These are phyloP conservation scores for Ascaphus truei DNA, from an alignment of 2,113 vertebrate species.

Conservation along the genomic window DNA sequence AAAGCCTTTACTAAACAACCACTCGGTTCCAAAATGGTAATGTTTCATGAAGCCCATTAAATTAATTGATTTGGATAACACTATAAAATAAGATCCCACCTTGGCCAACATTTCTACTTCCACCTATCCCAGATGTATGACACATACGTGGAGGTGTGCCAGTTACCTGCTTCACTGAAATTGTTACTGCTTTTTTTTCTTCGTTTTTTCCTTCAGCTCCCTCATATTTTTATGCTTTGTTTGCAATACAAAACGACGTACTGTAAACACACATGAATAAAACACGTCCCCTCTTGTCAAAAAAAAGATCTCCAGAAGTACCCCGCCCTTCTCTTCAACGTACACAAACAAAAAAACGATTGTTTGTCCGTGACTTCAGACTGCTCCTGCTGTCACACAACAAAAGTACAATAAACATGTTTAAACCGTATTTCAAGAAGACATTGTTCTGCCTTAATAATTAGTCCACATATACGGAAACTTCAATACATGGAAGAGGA, in stretches of 20 bases:
- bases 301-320: background rate
- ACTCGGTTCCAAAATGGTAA: too few species aligned
- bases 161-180: background rate
- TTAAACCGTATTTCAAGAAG: background rate
- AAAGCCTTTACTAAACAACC: too few species aligned
- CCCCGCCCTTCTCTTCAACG: conserved; percentile 12
- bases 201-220: background rate
- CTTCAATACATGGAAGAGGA: too few species aligned
- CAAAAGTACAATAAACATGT: background rate
- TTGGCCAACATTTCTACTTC: too few species aligned
- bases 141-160: too few species aligned
- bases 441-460: too few species aligned
- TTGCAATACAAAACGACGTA: conserved; percentile 27
- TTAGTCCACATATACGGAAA: too few species aligned
- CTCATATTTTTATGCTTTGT: conserved; percentile 21
- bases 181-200: background rate
- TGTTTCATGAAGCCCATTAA: too few species aligned
- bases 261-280: conserved; percentile 33
- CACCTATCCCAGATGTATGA: too few species aligned
- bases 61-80: too few species aligned
- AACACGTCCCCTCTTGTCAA: conserved; percentile 23
- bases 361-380: conserved; percentile 9
- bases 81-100: too few species aligned
- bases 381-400: background rate
- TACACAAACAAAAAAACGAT: conserved; percentile 28